A percentile compares a stretch with the other conserved stretches of the same genome.
Evolutionary conservation across 2,113 vertebrate genomes (phyloP).

Genomic region (Dicentrarchus labrax): DNA sequence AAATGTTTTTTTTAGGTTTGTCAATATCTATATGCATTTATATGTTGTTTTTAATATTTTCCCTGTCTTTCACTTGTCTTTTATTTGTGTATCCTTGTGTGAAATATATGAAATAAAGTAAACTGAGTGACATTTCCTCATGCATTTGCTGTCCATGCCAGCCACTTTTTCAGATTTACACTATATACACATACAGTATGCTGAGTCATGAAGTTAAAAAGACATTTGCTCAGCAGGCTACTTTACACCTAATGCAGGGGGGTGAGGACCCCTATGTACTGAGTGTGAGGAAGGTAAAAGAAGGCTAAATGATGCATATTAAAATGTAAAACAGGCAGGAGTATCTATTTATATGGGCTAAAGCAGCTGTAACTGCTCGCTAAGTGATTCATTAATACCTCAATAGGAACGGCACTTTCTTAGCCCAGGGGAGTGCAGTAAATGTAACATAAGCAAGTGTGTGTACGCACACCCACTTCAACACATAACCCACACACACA

Average conservation of each 20-base stretch:
- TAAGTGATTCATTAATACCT: conserved; percentile 78
- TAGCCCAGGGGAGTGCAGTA: conserved; percentile 60
- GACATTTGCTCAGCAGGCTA: not conserved
- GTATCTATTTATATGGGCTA: conserved; percentile 67
- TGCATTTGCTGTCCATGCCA: not conserved
- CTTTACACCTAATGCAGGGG: conserved; percentile 1
- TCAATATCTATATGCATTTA: not conserved
- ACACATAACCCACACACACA: conserved; percentile 27
- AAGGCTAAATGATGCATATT: conserved; percentile 47
- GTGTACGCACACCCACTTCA: not conserved
- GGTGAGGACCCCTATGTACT: conserved; percentile 6
- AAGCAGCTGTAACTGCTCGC: conserved; percentile 70
- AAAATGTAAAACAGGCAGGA: conserved; percentile 54
- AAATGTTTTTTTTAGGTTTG: no score
- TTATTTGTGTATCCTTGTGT: not conserved
- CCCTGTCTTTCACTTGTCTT: no score
- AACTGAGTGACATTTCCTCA: no score
- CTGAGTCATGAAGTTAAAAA: conserved; percentile 7
- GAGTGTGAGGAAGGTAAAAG: conserved; percentile 18
- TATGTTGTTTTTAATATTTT: not conserved
- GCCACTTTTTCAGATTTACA: not conserved
- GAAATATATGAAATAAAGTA: no score
- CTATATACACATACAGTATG: not conserved
- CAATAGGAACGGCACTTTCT: conserved; percentile 58
- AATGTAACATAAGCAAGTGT: conserved; percentile 69